Percentiles rank a stretch among this genome's conserved stretches.
phyloP scores from a whole-genome alignment of 2,113 vertebrate genomes.

The Erythrocercus mccallii region DNA sequence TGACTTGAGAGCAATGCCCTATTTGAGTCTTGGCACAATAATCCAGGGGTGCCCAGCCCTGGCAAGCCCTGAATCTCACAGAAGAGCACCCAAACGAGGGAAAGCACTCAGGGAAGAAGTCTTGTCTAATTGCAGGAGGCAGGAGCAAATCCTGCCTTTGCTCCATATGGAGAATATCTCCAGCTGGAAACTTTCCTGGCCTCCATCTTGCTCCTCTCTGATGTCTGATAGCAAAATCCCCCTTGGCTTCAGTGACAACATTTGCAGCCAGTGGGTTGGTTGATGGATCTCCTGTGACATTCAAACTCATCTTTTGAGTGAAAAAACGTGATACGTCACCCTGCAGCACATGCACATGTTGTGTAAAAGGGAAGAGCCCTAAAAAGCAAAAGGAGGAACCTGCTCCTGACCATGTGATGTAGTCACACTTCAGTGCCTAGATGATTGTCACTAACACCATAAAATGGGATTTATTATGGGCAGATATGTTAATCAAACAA shows the following conservation, averaged over 20 bases:
- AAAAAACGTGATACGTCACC: accelerated
- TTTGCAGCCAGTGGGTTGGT: not conserved
- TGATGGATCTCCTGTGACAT: not conserved
- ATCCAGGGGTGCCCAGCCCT: not conserved
- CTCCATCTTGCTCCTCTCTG: not conserved
- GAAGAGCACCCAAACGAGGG: not conserved
- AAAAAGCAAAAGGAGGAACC: not conserved
- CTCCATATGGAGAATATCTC: not conserved
- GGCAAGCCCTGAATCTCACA: not conserved
- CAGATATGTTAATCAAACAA: not conserved
- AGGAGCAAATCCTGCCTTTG: not conserved
- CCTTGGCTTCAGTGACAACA: not conserved
- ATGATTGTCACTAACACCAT: not conserved
- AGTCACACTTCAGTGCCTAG: not conserved
- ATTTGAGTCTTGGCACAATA: not conserved
- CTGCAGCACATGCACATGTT: not conserved
- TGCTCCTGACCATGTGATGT: accelerated
- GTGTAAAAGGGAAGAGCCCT: not conserved
- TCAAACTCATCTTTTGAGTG: not conserved
- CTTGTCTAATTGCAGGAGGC: not conserved
- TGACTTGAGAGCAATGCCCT: not conserved
- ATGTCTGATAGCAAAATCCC: not conserved
- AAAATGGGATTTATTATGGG: not conserved
- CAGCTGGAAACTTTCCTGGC: not conserved
- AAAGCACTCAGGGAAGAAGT: not conserved